Evolutionary conservation across 2,797 vertebrate genomes (phyloP).

Genomic region (Sylvilagus floridanus): DNA sequence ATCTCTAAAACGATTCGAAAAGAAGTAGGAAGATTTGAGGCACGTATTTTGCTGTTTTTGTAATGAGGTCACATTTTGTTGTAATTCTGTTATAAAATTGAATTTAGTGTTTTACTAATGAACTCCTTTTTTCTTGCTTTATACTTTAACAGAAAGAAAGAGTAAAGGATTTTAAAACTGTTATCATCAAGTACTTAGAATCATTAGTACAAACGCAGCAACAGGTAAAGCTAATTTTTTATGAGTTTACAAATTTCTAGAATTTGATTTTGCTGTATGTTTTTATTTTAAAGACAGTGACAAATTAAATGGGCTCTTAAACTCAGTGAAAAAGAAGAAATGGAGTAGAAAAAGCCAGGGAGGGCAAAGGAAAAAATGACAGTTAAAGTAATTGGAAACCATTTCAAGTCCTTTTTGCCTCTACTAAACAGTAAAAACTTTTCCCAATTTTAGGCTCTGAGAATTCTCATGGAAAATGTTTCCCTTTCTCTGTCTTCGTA

Average conservation of each 20-base stretch:
- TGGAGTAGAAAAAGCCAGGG: neutral
- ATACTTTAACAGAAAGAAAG: slow-evolving; percentile 92
- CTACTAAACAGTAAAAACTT: neutral
- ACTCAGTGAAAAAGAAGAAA: slow-evolving; percentile 22
- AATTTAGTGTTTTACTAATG: slow-evolving; percentile 67
- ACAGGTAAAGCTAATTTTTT: slow-evolving; percentile 91
- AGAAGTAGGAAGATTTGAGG: slow-evolving; percentile 98
- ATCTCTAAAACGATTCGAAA: slow-evolving; percentile 98
- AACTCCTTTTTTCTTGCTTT: slow-evolving; percentile 72
- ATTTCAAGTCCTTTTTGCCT: neutral
- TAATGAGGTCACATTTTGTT: slow-evolving; percentile 59
- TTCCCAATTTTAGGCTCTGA: neutral
- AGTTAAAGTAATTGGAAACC: neutral
- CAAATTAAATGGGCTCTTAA: slow-evolving; percentile 37
- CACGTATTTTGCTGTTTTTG: slow-evolving; percentile 84
- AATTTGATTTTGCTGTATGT: slow-evolving; percentile 29
- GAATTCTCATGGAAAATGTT: too few species aligned
- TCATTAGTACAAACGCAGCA: slow-evolving; percentile 98
- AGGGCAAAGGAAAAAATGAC: neutral
- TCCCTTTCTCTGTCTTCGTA: neutral
- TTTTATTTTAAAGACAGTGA: slow-evolving; percentile 34
- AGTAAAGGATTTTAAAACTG: slow-evolving; percentile 98
- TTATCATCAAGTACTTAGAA: slow-evolving; percentile 98
- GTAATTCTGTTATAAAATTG: slow-evolving; percentile 10
- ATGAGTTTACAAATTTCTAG: slow-evolving; percentile 3